phyloP scores from a whole-genome alignment of 2,797 vertebrate species.

The Malurus leucopterus region DNA sequence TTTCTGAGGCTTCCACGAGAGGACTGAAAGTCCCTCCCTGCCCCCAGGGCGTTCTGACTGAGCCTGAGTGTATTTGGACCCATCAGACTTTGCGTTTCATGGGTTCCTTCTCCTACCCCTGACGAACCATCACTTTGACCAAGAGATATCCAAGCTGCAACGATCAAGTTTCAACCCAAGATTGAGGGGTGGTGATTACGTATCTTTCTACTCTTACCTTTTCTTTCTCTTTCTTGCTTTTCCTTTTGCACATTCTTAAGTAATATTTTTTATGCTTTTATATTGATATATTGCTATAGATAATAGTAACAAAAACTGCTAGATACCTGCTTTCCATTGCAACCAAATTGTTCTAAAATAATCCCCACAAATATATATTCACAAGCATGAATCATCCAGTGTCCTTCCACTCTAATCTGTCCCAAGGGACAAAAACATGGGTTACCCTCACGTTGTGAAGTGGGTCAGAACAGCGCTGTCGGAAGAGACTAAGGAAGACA shows the following conservation, averaged over 20 bases:
- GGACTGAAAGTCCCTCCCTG: accelerated
- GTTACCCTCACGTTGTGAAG: neutral
- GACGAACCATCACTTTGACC: neutral
- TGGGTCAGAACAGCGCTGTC: neutral
- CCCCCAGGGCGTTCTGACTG: accelerated
- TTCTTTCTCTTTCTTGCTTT: neutral
- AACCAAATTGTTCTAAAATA: neutral
- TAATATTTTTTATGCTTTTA: neutral
- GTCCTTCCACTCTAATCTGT: accelerated
- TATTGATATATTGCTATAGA: neutral
- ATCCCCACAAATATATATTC: neutral
- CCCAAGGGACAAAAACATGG: neutral
- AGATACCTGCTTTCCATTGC: neutral
- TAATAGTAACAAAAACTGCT: neutral
- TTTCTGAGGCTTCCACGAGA: neutral
- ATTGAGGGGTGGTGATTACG: too few relatives aligned
- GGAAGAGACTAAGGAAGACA: too few relatives aligned
- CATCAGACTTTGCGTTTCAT: neutral
- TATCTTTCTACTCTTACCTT: neutral
- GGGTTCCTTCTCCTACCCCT: neutral
- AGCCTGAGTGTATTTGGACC: neutral
- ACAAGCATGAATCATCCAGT: neutral
- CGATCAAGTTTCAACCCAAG: neutral
- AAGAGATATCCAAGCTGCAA: neutral
- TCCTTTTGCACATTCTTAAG: neutral